Evolutionary conservation across 2,888 invertebrate genomes (phyloP).

Genomic region (Pilophorus perplexus): DNA sequence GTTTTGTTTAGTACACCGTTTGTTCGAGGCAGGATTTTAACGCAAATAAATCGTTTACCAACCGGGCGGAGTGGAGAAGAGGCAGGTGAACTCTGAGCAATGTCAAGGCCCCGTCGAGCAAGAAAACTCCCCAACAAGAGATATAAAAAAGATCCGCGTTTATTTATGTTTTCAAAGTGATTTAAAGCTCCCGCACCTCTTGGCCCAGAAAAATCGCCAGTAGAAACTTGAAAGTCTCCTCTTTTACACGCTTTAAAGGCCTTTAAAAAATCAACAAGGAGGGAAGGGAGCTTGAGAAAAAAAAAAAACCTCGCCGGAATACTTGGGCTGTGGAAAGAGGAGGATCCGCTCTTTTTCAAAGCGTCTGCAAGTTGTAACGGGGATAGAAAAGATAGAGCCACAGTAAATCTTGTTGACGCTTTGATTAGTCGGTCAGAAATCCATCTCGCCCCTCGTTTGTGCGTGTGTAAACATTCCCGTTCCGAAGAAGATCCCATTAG

Average conservation of each 20-base stretch:
- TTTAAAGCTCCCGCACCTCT: conserved; percentile 1
- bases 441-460: background rate
- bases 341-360: too few relatives aligned
- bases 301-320: background rate
- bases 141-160: conserved; percentile 1
- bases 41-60: too few relatives aligned
- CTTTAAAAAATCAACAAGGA: background rate
- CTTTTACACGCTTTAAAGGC: background rate
- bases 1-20: too few relatives aligned
- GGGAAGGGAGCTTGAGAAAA: background rate
- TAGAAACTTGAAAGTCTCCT: background rate
- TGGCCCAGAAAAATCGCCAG: conserved; percentile 8
- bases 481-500: too few relatives aligned
- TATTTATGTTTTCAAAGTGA: conserved; percentile 14
- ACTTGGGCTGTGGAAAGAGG: too few relatives aligned
- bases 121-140: background rate
- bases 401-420: conserved; percentile 11
- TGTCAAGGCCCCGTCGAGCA: conserved; percentile 5
- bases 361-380: background rate
- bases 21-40: too few relatives aligned
- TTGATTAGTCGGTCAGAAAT: conserved; percentile 11
- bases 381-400: background rate
- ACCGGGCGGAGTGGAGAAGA: too few relatives aligned
- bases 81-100: conserved; percentile 14
- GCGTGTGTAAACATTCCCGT: too few relatives aligned